Conservation (phyloP, 2,888 invertebrate genomes). For the Metallyticus violacea region DNA sequence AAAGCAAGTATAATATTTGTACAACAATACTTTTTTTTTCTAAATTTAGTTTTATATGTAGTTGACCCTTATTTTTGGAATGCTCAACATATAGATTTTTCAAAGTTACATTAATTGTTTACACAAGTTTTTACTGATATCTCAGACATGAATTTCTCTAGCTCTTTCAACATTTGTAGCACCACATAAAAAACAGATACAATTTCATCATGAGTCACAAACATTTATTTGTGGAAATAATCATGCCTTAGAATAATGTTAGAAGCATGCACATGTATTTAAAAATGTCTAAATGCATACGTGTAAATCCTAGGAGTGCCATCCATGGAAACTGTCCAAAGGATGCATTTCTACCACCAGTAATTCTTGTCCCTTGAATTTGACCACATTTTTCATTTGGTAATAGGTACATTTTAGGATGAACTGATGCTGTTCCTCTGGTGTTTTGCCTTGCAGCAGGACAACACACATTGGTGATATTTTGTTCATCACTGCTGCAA, state of each 20-base stretch:
- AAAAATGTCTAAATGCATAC: constrained; percentile 12
- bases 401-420: constrained; percentile 1
- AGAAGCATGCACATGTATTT: background rate
- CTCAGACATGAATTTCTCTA: no score
- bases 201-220: no score
- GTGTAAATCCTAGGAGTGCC: constrained; percentile 30
- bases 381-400: constrained; percentile 26
- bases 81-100: no score
- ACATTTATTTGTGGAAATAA: no score
- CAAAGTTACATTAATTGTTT: no score
- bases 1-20: no score
- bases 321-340: constrained; percentile 36
- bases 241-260: background rate
- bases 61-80: no score
- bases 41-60: no score
- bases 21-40: no score
- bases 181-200: no score
- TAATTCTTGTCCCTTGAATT: constrained; percentile 19
- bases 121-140: no score
- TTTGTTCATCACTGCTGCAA: background rate
- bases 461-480: background rate
- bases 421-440: background rate
- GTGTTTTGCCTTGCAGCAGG: background rate
- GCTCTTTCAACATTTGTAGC: no score
- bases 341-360: constrained; percentile 25